Conservation (phyloP, 2,113 vertebrate species). For the Psittacus erithacus region DNA sequence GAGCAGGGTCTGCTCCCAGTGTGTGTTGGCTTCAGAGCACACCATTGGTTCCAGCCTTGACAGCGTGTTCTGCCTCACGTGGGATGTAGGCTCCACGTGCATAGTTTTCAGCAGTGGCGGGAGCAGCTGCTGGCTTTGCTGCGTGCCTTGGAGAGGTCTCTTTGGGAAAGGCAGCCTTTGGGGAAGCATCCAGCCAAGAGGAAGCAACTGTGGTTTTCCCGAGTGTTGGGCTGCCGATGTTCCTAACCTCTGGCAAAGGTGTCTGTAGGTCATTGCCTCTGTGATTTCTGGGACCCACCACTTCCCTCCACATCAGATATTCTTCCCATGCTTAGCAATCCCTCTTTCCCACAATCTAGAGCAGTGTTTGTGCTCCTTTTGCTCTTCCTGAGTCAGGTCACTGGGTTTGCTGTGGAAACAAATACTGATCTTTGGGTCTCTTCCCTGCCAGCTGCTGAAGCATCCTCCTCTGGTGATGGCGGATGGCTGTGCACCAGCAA, state of each 20-base stretch:
- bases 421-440: neutral
- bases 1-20: neutral
- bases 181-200: neutral
- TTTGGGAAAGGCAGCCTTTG: neutral
- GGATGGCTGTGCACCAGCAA: neutral
- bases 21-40: neutral
- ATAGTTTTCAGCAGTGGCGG: neutral
- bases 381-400: neutral
- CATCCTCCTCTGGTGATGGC: neutral
- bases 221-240: accelerated
- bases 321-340: neutral
- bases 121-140: neutral
- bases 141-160: neutral
- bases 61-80: neutral
- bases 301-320: neutral
- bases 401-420: neutral
- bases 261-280: neutral
- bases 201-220: neutral
- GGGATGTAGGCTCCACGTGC: accelerated
- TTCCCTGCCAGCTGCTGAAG: neutral
- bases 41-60: neutral
- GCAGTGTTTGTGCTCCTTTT: neutral
- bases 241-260: neutral
- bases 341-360: neutral
- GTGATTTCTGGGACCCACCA: neutral